A percentile compares a stretch with the other conserved stretches of the same genome.
These are phyloP conservation scores for Phylloscopus whistleri DNA, from an alignment of 2,113 vertebrate genomes.

Conservation along the genomic window DNA sequence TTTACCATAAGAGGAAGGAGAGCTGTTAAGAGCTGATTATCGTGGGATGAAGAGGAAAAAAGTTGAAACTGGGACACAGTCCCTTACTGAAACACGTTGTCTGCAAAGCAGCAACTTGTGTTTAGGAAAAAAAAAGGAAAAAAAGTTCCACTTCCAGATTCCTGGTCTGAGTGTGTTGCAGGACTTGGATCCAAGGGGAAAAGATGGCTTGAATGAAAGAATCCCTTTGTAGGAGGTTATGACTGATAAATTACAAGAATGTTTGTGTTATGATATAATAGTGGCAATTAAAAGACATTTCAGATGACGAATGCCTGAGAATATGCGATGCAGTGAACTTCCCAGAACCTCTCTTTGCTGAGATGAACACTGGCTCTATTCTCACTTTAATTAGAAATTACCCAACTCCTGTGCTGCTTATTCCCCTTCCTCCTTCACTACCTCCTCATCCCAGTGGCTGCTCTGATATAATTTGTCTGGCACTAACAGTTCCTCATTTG, in stretches of 20 bases:
- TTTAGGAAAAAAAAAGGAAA: background rate
- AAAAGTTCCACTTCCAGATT: background rate
- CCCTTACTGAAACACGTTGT: background rate
- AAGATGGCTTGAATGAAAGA: background rate
- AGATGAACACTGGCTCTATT: slow-evolving; percentile 36
- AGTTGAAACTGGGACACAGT: slow-evolving; percentile 6
- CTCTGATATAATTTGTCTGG: background rate
- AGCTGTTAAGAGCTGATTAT: slow-evolving; percentile 28
- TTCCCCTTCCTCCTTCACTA: background rate
- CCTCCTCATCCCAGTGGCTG: background rate
- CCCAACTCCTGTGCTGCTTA: background rate
- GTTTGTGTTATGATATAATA: slow-evolving; percentile 53
- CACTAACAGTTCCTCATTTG: background rate
- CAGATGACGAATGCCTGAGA: slow-evolving; percentile 43
- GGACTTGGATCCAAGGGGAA: background rate
- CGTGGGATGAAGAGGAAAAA: slow-evolving; percentile 3
- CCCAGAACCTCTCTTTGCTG: slow-evolving; percentile 29
- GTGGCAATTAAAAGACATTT: slow-evolving; percentile 44
- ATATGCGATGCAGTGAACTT: background rate
- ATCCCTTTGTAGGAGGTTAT: slow-evolving; percentile 41
- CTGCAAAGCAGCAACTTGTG: background rate
- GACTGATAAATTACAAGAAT: slow-evolving; percentile 45
- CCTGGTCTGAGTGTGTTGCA: background rate
- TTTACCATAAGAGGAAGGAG: slow-evolving; percentile 68
- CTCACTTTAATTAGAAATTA: slow-evolving; percentile 24